phyloP scores from a whole-genome alignment of 2,113 vertebrate species.

The Falcunculus frontatus region DNA sequence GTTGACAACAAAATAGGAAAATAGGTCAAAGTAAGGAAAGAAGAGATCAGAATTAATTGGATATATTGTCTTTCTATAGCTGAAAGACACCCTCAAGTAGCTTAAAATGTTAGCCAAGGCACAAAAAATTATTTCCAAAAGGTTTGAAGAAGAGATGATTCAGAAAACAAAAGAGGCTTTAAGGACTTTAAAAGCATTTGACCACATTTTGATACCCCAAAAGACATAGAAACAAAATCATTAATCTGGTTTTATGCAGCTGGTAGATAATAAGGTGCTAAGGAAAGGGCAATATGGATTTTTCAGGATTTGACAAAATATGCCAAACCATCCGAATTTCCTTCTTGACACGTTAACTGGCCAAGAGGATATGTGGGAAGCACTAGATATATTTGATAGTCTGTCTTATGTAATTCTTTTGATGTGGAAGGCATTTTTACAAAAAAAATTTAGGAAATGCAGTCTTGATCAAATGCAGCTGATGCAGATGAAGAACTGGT shows the following conservation, averaged over 20 bases:
- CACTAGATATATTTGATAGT: neutral
- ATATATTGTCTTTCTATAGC: neutral
- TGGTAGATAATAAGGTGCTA: neutral
- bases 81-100: neutral
- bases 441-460: neutral
- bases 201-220: neutral
- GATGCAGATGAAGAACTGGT: neutral
- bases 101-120: neutral
- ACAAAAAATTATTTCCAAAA: neutral
- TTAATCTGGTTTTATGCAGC: neutral
- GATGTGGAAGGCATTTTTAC: neutral
- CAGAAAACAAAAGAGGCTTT: neutral
- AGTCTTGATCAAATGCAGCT: neutral
- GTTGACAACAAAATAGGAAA: neutral
- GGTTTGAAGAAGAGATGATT: neutral
- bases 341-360: neutral
- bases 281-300: neutral
- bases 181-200: neutral
- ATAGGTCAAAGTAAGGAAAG: neutral
- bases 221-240: neutral
- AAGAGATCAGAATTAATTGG: neutral
- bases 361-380: neutral
- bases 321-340: neutral
- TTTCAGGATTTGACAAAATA: constrained; percentile 36
- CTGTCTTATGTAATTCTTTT: neutral